Conservation (phyloP, 1,140 invertebrate genomes). For the Paramacrobiotus metropolitanus region DNA sequence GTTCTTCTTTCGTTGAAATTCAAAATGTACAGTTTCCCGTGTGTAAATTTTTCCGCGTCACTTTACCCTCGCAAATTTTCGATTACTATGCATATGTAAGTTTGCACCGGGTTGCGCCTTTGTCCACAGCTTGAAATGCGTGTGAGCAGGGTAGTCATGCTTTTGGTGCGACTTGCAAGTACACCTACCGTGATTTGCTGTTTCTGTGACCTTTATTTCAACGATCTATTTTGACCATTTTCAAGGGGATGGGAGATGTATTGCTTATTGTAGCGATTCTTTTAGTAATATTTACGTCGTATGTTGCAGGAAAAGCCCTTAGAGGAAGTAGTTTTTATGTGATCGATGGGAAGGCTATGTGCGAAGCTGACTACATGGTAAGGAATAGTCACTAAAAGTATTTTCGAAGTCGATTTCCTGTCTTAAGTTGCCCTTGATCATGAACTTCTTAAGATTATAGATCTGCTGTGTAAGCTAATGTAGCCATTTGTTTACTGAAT, state of each 20-base stretch:
- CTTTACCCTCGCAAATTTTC: too few species aligned
- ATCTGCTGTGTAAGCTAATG: slow-evolving; percentile 4
- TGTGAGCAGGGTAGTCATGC: not conserved
- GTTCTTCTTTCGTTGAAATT: too few species aligned
- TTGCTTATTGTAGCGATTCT: too few species aligned
- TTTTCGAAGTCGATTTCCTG: slow-evolving; percentile 7
- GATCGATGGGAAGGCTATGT: slow-evolving; percentile 72
- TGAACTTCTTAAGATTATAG: slow-evolving; percentile 3
- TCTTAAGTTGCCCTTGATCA: too few species aligned
- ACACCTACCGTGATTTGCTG: not conserved
- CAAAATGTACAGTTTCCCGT: too few species aligned
- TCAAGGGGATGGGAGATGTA: too few species aligned
- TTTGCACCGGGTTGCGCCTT: too few species aligned
- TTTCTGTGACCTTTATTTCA: not conserved
- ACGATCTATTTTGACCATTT: too few species aligned
- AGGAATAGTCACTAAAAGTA: slow-evolving; percentile 14
- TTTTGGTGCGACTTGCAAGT: not conserved
- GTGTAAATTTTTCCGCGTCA: too few species aligned
- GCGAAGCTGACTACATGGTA: slow-evolving; percentile 74
- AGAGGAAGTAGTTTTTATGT: slow-evolving; percentile 84
- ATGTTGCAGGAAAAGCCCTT: slow-evolving; percentile 39
- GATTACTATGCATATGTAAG: too few species aligned
- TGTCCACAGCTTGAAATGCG: not conserved
- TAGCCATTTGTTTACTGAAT: slow-evolving; percentile 5
- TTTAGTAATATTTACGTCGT: not conserved